A percentile compares a stretch with the other conserved stretches of the same genome.
Evolutionary conservation across 2,113 vertebrate species (phyloP).

Genomic region (Orycteropus afer): DNA sequence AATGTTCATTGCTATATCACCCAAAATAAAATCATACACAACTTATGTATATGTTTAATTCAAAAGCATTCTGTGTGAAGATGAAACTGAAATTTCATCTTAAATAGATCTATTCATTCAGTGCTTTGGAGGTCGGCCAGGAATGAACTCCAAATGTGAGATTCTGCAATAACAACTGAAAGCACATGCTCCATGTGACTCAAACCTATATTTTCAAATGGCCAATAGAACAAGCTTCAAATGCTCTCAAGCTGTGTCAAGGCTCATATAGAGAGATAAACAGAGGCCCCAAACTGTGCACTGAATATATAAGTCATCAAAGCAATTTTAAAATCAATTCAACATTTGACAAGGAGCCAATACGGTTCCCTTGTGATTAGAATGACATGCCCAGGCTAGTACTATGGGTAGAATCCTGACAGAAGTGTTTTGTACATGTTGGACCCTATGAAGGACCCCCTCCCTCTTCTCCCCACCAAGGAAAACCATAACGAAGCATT

Average conservation of each 20-base stretch:
- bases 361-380: conserved; percentile 31
- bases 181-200: conserved; percentile 4
- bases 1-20: conserved; percentile 35
- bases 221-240: neutral
- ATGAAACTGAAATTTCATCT: conserved; percentile 70
- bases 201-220: conserved; percentile 29
- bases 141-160: conserved; percentile 47
- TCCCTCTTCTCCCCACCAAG: neutral
- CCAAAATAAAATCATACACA: conserved; percentile 53
- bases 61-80: conserved; percentile 60
- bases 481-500: conserved; percentile 44
- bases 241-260: conserved; percentile 36
- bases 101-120: conserved; percentile 76
- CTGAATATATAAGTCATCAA: conserved; percentile 66
- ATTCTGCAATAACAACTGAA: neutral
- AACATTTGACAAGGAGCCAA: conserved; percentile 78
- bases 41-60: conserved; percentile 72
- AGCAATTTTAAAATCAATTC: conserved; percentile 79
- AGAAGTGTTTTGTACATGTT: conserved; percentile 28
- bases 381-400: conserved; percentile 58
- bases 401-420: conserved; percentile 51
- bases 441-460: neutral
- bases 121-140: conserved; percentile 25
- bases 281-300: conserved; percentile 54
- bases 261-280: conserved; percentile 60